Conservation (phyloP, 2,888 invertebrate species). For the Odontocolon sp. region DNA sequence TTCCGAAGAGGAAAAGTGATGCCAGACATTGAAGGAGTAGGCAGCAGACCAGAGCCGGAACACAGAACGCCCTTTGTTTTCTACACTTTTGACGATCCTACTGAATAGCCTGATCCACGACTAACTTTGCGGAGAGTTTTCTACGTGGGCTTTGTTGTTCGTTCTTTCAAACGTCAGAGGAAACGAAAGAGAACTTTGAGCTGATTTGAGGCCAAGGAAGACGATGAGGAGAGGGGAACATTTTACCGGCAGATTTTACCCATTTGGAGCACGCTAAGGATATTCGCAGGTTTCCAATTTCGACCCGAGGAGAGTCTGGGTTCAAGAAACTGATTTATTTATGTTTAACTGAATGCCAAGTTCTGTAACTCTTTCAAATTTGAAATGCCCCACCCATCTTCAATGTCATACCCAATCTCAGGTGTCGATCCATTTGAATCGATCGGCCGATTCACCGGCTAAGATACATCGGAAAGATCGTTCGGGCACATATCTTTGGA, state of each 20-base stretch:
- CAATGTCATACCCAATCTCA: constrained; percentile 30
- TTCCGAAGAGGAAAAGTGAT: too few relatives aligned
- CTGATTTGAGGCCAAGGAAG: too few relatives aligned
- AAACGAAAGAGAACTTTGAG: constrained; percentile 1
- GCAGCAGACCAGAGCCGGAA: not conserved
- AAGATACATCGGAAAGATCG: constrained; percentile 21
- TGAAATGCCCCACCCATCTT: too few relatives aligned
- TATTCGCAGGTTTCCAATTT: too few relatives aligned
- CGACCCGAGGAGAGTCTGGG: too few relatives aligned
- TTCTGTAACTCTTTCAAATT: too few relatives aligned
- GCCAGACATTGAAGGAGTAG: too few relatives aligned
- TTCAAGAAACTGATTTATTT: too few relatives aligned
- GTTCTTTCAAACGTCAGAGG: constrained; percentile 7
- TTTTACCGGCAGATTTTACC: too few relatives aligned
- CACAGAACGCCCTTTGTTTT: constrained; percentile 36
- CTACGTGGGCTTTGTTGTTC: constrained; percentile 23
- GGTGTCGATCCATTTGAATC: constrained; percentile 47
- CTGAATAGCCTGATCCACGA: constrained; percentile 31
- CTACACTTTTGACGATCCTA: constrained; percentile 31
- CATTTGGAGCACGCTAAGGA: too few relatives aligned
- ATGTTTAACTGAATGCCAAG: too few relatives aligned
- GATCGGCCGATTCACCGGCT: constrained; percentile 33
- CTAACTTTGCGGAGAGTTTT: constrained; percentile 15
- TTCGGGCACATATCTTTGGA: constrained; percentile 1
- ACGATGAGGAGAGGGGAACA: not conserved